A percentile compares a stretch with the other conserved stretches of the same genome.
These are phyloP conservation scores for Montipora sp. DNA, from an alignment of 64 coral and sea anemone genomes.

Conservation along the genomic window DNA sequence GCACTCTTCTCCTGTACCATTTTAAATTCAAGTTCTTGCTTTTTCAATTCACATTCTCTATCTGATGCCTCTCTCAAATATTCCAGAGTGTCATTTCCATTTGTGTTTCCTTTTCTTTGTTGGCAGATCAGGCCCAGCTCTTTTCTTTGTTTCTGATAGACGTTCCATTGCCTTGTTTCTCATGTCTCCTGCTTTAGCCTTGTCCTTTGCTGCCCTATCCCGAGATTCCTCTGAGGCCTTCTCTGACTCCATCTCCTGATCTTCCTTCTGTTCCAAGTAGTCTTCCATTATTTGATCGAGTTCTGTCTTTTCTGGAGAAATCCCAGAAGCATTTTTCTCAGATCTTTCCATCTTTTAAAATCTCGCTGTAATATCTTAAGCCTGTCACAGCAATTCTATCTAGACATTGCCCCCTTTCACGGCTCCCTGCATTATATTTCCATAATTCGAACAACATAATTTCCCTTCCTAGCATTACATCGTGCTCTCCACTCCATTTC, in stretches of 20 bases:
- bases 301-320: no score
- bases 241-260: no score
- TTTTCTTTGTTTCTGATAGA: no score
- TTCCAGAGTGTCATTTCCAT: constrained; percentile 59
- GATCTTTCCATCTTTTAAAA: constrained; percentile 56
- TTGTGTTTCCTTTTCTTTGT: constrained; percentile 55
- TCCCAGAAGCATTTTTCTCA: not conserved
- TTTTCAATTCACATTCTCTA: constrained; percentile 58
- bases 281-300: no score
- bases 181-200: no score
- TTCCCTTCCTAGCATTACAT: constrained; percentile 45
- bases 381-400: constrained; percentile 45
- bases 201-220: no score
- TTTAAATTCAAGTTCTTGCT: constrained; percentile 61
- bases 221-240: no score
- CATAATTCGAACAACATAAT: constrained; percentile 59
- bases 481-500: constrained; percentile 40
- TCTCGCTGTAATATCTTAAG: constrained; percentile 60
- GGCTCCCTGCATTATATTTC: constrained; percentile 54
- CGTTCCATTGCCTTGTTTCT: no score
- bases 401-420: constrained; percentile 53
- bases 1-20: constrained; percentile 53
- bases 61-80: constrained; percentile 58
- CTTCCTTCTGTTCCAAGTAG: no score
- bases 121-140: constrained; percentile 28